phyloP scores from a whole-genome alignment of 2,888 invertebrate species.

The Argyra leucocephala region DNA sequence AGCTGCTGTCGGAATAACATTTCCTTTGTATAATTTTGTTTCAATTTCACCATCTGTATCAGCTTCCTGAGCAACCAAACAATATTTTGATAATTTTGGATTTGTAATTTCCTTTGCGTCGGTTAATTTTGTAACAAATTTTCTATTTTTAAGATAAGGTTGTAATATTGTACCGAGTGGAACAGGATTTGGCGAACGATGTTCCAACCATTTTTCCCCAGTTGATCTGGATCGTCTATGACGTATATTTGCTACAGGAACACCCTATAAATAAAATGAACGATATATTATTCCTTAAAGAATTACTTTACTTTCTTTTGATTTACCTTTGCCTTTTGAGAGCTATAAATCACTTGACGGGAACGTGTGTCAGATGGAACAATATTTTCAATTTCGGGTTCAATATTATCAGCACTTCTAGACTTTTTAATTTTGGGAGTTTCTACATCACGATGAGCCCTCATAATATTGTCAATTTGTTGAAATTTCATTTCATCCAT shows the following conservation, averaged over 20 bases:
- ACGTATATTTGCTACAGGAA: slow-evolving; percentile 60
- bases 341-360: slow-evolving; percentile 14
- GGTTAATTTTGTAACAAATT: slow-evolving; percentile 73
- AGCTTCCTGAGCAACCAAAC: slow-evolving; percentile 83
- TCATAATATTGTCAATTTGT: slow-evolving; percentile 52
- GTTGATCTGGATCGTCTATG: slow-evolving; percentile 75
- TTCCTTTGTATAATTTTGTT: slow-evolving; percentile 87
- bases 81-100: slow-evolving; percentile 71
- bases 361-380: slow-evolving; percentile 11
- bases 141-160: slow-evolving; percentile 70
- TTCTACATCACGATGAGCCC: slow-evolving; percentile 40
- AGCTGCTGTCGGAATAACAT: slow-evolving; percentile 84
- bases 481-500: slow-evolving; percentile 54
- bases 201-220: slow-evolving; percentile 76
- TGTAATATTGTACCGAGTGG: slow-evolving; percentile 84
- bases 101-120: slow-evolving; percentile 67
- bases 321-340: slow-evolving; percentile 18
- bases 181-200: slow-evolving; percentile 68
- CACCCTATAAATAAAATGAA: slow-evolving; percentile 43
- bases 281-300: too few species aligned
- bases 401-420: slow-evolving; percentile 35
- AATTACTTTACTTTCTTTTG: neutral
- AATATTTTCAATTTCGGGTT: neutral
- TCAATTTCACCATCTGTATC: slow-evolving; percentile 88
- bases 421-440: slow-evolving; percentile 32